Conservation (phyloP, 2,797 vertebrate species). For the Sebastes diploproa region DNA sequence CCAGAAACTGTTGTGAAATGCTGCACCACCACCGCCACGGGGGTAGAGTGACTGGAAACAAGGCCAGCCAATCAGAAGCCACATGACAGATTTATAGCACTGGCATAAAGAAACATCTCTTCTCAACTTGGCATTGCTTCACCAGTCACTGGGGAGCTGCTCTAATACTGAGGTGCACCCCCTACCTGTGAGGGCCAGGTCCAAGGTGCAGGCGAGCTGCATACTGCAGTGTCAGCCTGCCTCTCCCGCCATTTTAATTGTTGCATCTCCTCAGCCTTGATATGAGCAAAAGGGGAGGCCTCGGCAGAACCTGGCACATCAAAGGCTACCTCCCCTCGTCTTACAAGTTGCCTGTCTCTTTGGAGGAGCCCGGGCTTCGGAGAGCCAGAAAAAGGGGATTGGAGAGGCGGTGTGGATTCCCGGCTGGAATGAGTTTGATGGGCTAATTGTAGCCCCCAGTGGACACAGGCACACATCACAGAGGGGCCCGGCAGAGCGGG, state of each 20-base stretch:
- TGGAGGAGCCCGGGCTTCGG: constrained; percentile 73
- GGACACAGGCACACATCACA: constrained; percentile 83
- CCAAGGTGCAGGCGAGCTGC: constrained; percentile 5
- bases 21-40: neutral
- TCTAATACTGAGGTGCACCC: neutral
- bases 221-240: constrained; percentile 38
- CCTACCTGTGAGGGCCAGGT: constrained; percentile 25
- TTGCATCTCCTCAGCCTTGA: constrained; percentile 80
- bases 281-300: constrained; percentile 79
- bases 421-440: constrained; percentile 84
- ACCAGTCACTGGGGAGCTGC: neutral
- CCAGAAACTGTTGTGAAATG: constrained; percentile 49
- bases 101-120: constrained; percentile 5
- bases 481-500: constrained; percentile 54
- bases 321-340: constrained; percentile 83
- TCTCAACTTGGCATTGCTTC: constrained; percentile 27
- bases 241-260: constrained; percentile 79
- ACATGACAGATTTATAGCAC: constrained; percentile 48
- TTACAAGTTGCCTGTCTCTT: constrained; percentile 85
- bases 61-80: constrained; percentile 40
- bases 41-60: constrained; percentile 25
- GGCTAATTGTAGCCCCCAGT: constrained; percentile 88
- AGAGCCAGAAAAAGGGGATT: constrained; percentile 67
- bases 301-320: constrained; percentile 78
- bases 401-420: constrained; percentile 71